Evolutionary conservation across 2,888 invertebrate species (phyloP).

Genomic region (Pasiphila rectangulata): DNA sequence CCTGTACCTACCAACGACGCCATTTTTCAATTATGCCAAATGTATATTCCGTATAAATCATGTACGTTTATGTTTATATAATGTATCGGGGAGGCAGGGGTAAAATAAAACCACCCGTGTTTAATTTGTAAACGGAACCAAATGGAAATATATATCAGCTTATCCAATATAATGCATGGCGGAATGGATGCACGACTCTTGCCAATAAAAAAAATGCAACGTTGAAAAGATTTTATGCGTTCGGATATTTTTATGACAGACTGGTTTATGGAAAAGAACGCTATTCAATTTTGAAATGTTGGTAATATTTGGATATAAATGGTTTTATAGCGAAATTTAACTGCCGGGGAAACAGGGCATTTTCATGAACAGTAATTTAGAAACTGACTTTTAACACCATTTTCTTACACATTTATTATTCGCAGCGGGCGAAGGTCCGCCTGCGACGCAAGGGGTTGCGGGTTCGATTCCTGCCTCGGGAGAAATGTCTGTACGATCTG

Average conservation of each 20-base stretch:
- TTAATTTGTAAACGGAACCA: constrained; percentile 74
- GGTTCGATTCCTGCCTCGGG: too few relatives aligned
- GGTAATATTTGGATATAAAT: constrained; percentile 6
- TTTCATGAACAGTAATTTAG: too few relatives aligned
- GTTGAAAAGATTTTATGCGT: constrained; percentile 47
- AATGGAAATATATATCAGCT: constrained; percentile 59
- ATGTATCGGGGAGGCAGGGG: constrained; percentile 38
- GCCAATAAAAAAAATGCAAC: constrained; percentile 40
- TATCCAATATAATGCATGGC: constrained; percentile 48
- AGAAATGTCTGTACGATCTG: too few relatives aligned
- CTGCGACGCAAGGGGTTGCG: too few relatives aligned
- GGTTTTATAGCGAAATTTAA: constrained; percentile 7
- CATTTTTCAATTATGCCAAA: constrained; percentile 80
- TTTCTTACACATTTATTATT: too few relatives aligned
- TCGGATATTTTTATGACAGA: constrained; percentile 52
- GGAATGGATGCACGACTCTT: constrained; percentile 47
- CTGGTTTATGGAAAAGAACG: constrained; percentile 47
- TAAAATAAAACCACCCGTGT: constrained; percentile 52
- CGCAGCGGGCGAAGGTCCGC: too few relatives aligned
- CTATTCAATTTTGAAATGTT: constrained; percentile 36
- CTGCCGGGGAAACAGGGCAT: too few relatives aligned
- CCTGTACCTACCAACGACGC: constrained; percentile 52
- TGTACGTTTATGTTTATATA: constrained; percentile 43
- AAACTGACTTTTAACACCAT: too few relatives aligned
- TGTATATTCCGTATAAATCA: constrained; percentile 75